These are phyloP conservation scores for Collichthys lucidus DNA, from an alignment of 2,113 vertebrate genomes.

Conservation along the genomic window DNA sequence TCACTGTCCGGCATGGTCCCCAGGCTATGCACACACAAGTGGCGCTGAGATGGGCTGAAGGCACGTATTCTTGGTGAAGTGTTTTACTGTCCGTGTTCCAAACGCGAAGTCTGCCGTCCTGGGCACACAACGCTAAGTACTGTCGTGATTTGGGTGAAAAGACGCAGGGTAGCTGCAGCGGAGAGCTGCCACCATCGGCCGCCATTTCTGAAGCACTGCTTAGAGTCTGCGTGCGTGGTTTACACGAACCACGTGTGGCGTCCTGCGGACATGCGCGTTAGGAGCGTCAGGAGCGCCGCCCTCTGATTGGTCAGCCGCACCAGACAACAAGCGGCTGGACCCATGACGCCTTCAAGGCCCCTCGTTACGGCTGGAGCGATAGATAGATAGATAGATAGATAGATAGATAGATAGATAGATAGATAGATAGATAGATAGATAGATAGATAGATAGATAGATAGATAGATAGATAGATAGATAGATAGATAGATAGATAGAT, in stretches of 20 bases:
- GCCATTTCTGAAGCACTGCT: constrained; percentile 88
- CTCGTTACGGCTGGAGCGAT: no score
- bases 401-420: no score
- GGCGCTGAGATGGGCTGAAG: constrained; percentile 95
- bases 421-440: no score
- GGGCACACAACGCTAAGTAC: constrained; percentile 88
- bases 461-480: no score
- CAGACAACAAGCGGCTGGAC: not conserved
- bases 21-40: constrained; percentile 94
- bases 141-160: constrained; percentile 89
- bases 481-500: no score
- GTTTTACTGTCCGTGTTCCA: constrained; percentile 91
- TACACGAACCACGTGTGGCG: constrained; percentile 84
- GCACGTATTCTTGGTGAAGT: constrained; percentile 94
- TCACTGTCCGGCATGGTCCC: constrained; percentile 88
- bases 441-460: no score
- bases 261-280: constrained; percentile 75
- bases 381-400: no score
- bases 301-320: constrained; percentile 60
- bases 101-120: constrained; percentile 91
- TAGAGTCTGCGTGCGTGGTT: constrained; percentile 71
- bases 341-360: not conserved
- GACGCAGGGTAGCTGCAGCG: constrained; percentile 85
- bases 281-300: not conserved
- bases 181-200: constrained; percentile 81